phyloP scores from a whole-genome alignment of 1,140 invertebrate species.

The Lysiphlebus fabarum region DNA sequence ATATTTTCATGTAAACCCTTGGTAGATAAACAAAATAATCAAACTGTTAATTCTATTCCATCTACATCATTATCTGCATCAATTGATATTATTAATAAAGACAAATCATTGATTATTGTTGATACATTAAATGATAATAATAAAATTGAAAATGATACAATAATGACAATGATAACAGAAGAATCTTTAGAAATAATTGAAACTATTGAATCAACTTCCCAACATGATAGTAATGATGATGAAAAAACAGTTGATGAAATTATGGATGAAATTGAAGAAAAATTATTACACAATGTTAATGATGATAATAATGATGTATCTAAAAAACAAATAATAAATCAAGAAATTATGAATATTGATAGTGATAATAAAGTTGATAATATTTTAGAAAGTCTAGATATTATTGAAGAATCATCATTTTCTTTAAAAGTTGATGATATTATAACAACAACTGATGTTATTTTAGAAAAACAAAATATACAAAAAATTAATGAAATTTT shows the following conservation, averaged over 20 bases:
- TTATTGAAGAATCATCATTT: too few relatives aligned
- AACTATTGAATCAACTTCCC: neutral
- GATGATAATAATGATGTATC: neutral
- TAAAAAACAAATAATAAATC: too few relatives aligned
- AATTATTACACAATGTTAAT: neutral
- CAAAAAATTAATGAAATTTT: neutral
- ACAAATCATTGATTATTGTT: neutral
- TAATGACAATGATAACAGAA: neutral
- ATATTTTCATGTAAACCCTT: conserved; percentile 21
- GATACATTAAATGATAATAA: conserved; percentile 12
- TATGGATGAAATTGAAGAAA: conserved; percentile 2
- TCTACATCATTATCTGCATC: neutral
- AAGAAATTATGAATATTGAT: too few relatives aligned
- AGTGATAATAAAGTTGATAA: too few relatives aligned
- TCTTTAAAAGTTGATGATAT: too few relatives aligned
- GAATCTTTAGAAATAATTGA: conserved; percentile 1
- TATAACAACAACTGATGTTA: too few relatives aligned
- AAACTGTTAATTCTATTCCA: neutral
- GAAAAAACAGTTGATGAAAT: conserved; percentile 1
- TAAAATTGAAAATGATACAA: neutral
- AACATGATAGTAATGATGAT: neutral
- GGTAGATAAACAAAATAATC: conserved; percentile 8
- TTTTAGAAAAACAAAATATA: too few relatives aligned
- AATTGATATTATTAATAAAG: neutral
- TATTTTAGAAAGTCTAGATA: too few relatives aligned